Conservation (phyloP, 2,797 vertebrate genomes). For the Decapterus maruadsi region DNA sequence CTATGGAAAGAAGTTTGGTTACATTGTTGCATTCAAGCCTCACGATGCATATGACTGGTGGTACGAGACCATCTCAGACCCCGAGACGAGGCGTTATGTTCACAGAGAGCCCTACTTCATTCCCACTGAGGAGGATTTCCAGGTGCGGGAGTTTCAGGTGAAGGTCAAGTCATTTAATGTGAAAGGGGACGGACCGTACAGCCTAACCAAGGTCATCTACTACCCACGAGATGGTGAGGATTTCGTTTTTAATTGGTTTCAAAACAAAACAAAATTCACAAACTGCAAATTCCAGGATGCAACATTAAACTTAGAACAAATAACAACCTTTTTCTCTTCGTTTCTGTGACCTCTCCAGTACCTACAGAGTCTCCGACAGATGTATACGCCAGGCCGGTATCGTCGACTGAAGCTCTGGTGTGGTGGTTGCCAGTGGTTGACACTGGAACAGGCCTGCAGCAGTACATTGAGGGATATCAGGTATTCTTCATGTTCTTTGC, state of each 20-base stretch:
- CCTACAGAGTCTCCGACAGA: conserved; percentile 92
- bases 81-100: conserved; percentile 92
- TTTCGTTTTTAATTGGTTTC: background rate
- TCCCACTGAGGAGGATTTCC: conserved; percentile 81
- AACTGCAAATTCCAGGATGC: background rate
- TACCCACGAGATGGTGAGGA: conserved; percentile 91
- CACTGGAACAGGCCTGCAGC: conserved; percentile 86
- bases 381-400: conserved; percentile 90
- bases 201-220: conserved; percentile 91
- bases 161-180: conserved; percentile 96
- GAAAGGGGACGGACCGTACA: conserved; percentile 95
- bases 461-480: conserved; percentile 95
- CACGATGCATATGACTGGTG: conserved; percentile 93
- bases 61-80: conserved; percentile 94
- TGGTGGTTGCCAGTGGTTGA: conserved; percentile 93
- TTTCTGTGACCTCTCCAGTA: conserved; percentile 78
- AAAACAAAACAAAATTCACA: too few species aligned
- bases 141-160: conserved; percentile 93
- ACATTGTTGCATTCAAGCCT: conserved; percentile 95
- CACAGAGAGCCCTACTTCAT: conserved; percentile 89
- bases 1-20: conserved; percentile 96
- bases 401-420: conserved; percentile 94
- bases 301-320: background rate
- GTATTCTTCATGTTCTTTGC: conserved; percentile 64
- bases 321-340: background rate